These are phyloP conservation scores for Dendrophyllia cribrosa DNA, from an alignment of 64 coral and sea anemone species.

Conservation along the genomic window DNA sequence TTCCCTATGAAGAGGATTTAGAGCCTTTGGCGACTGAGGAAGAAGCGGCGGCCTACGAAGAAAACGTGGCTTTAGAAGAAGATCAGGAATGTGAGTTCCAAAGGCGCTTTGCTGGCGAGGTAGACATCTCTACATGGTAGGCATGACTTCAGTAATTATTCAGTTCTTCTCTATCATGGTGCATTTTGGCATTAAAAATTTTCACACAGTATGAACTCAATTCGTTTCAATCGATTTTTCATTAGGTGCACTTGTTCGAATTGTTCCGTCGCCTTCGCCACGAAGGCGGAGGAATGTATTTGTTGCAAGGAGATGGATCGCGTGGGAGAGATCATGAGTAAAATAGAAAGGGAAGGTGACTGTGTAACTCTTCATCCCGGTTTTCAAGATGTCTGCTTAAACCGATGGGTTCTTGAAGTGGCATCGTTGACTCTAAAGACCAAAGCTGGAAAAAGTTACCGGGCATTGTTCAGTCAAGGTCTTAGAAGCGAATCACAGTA, in stretches of 20 bases:
- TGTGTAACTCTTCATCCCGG: constrained; percentile 14
- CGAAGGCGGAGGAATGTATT: constrained; percentile 23
- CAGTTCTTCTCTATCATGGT: not conserved
- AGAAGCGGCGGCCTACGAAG: not conserved
- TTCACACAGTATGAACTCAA: too few species aligned
- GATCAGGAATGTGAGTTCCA: not conserved
- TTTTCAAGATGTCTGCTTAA: constrained; percentile 24
- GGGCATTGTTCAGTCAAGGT: not conserved
- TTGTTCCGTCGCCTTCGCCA: not conserved
- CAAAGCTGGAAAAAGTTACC: not conserved
- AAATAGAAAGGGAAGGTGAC: not conserved
- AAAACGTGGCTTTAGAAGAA: not conserved
- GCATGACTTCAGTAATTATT: not conserved
- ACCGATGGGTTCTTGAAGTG: constrained; percentile 25
- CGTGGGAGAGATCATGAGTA: not conserved
- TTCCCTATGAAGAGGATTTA: constrained; percentile 38
- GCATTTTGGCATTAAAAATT: not conserved
- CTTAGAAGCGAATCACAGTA: constrained; percentile 24
- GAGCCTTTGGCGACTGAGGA: constrained; percentile 46
- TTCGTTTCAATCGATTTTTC: too few species aligned
- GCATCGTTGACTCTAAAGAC: constrained; percentile 1
- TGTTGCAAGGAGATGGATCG: constrained; percentile 22
- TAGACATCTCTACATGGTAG: not conserved
- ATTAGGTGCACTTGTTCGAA: constrained; percentile 20
- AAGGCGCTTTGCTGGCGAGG: constrained; percentile 3